Conservation (phyloP, 2,113 vertebrate genomes). For the Pongo pygmaeus region DNA sequence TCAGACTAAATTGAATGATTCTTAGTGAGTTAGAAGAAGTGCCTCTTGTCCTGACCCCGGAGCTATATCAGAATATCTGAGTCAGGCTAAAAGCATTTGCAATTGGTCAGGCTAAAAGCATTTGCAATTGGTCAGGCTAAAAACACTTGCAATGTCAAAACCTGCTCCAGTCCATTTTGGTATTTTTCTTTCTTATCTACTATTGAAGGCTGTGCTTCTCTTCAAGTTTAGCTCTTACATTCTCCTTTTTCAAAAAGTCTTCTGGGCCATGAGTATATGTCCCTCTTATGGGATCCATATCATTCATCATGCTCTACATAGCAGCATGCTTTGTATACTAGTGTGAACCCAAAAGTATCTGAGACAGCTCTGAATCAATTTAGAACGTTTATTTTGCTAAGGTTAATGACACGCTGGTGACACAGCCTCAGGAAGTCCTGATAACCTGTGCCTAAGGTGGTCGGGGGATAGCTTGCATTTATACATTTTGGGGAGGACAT, state of each 20-base stretch:
- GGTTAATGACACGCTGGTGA: too few species aligned
- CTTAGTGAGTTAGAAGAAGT: not conserved
- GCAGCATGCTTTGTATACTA: not conserved
- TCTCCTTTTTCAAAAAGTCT: not conserved
- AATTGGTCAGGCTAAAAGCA: not conserved
- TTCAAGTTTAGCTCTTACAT: not conserved
- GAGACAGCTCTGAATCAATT: too few species aligned
- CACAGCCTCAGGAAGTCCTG: too few species aligned
- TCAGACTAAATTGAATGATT: not conserved
- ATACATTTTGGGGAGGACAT: too few species aligned
- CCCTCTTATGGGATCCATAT: not conserved
- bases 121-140: not conserved
- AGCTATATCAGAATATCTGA: not conserved
- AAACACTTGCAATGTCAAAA: not conserved
- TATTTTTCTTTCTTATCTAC: not conserved
- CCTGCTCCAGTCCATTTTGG: rapidly evolving
- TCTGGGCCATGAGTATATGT: too few species aligned
- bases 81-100: not conserved
- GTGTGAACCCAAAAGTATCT: too few species aligned
- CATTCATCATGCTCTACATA: not conserved
- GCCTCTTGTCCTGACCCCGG: rapidly evolving
- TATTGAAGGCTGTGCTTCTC: not conserved
- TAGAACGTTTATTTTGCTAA: too few species aligned
- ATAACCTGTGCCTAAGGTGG: too few species aligned
- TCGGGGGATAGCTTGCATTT: too few species aligned